Conservation (phyloP, 2,888 invertebrate genomes). For the Tromatobia lineatoria region DNA sequence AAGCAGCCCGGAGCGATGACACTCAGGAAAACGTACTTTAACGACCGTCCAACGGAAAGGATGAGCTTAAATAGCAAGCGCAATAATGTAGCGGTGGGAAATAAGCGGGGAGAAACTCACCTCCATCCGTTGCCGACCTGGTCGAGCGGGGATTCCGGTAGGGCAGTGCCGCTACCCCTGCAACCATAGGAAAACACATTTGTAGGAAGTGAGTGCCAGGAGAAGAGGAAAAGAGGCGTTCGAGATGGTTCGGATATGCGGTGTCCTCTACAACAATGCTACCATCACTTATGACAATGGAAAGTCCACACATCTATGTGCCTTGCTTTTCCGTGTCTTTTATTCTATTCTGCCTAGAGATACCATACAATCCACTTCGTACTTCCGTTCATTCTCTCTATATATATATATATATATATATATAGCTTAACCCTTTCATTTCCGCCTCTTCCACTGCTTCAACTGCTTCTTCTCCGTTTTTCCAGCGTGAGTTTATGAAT, state of each 20-base stretch:
- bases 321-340: constrained; percentile 47
- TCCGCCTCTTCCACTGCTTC: constrained; percentile 32
- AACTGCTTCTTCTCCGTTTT: constrained; percentile 42
- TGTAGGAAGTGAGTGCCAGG: constrained; percentile 76
- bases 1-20: background rate
- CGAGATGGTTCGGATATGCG: constrained; percentile 52
- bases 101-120: constrained; percentile 84
- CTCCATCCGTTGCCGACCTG: constrained; percentile 87
- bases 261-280: constrained; percentile 21
- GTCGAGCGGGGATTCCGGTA: constrained; percentile 86
- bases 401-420: no score
- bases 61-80: constrained; percentile 28
- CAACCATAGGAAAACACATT: constrained; percentile 82
- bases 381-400: constrained; percentile 42
- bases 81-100: constrained; percentile 67
- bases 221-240: constrained; percentile 64
- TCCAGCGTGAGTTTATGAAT: constrained; percentile 8
- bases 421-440: constrained; percentile 25
- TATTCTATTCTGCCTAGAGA: constrained; percentile 43
- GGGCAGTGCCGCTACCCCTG: constrained; percentile 86
- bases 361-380: constrained; percentile 1
- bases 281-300: background rate
- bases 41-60: constrained; percentile 1
- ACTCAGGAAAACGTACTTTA: background rate
- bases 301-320: constrained; percentile 10